A percentile compares a stretch with the other conserved stretches of the same genome.
phyloP scores from a whole-genome alignment of 2,888 invertebrate species.

The Oasisia sp. region DNA sequence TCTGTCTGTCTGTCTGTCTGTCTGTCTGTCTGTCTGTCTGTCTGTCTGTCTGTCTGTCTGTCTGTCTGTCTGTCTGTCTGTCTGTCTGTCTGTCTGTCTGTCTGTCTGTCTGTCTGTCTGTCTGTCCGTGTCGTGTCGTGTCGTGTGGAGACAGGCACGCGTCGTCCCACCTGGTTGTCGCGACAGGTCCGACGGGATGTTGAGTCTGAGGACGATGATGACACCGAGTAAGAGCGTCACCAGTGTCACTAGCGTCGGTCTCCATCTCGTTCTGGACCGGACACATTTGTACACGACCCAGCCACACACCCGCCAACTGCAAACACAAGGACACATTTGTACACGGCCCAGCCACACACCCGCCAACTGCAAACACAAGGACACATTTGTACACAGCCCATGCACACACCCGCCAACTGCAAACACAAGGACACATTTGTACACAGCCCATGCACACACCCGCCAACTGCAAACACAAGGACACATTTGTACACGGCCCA shows the following conservation, averaged over 20 bases:
- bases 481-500: neutral
- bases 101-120: too few relatives aligned
- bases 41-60: too few relatives aligned
- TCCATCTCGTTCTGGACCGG: neutral
- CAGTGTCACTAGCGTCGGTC: neutral
- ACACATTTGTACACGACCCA: neutral
- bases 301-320: neutral
- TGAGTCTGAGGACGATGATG: neutral
- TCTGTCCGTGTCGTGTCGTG: neutral
- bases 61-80: too few relatives aligned
- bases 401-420: too few relatives aligned
- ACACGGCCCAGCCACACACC: neutral
- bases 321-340: neutral
- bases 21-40: too few relatives aligned
- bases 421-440: neutral
- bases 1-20: too few relatives aligned
- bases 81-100: too few relatives aligned
- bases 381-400: neutral
- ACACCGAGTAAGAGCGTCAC: neutral
- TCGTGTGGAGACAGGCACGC: neutral
- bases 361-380: neutral
- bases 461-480: neutral
- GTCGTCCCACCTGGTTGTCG: neutral
- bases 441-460: neutral
- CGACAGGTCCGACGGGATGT: neutral